Conservation (phyloP, 2,113 vertebrate species). For the Tringa solitaria region DNA sequence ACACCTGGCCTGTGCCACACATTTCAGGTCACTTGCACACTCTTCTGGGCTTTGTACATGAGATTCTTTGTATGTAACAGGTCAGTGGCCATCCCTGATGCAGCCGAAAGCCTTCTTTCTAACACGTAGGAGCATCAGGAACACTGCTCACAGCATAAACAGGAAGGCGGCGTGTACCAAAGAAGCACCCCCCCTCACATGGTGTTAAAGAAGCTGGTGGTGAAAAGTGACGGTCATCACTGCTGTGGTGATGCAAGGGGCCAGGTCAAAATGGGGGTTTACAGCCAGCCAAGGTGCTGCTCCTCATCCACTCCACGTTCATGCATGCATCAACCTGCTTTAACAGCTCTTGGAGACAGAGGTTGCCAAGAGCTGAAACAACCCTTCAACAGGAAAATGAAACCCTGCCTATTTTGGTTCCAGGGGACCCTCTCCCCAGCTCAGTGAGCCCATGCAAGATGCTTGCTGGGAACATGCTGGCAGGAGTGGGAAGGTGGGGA, state of each 20-base stretch:
- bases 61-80: neutral
- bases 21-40: neutral
- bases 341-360: neutral
- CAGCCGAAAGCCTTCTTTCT: neutral
- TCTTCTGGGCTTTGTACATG: neutral
- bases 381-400: neutral
- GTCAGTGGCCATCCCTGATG: neutral
- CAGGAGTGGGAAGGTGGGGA: neutral
- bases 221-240: neutral
- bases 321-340: neutral
- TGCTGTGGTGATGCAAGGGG: neutral
- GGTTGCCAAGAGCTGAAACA: neutral
- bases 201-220: neutral
- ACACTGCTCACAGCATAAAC: accelerated
- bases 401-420: neutral
- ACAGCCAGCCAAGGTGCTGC: accelerated
- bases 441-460: neutral
- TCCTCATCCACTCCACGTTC: accelerated
- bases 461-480: neutral
- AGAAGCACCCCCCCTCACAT: neutral
- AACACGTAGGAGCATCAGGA: neutral
- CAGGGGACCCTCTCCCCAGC: neutral
- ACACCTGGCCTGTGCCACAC: accelerated
- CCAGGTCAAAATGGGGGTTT: neutral
- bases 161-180: accelerated